phyloP scores from a whole-genome alignment of 2,888 invertebrate species.

The Patella ulyssiponensis region DNA sequence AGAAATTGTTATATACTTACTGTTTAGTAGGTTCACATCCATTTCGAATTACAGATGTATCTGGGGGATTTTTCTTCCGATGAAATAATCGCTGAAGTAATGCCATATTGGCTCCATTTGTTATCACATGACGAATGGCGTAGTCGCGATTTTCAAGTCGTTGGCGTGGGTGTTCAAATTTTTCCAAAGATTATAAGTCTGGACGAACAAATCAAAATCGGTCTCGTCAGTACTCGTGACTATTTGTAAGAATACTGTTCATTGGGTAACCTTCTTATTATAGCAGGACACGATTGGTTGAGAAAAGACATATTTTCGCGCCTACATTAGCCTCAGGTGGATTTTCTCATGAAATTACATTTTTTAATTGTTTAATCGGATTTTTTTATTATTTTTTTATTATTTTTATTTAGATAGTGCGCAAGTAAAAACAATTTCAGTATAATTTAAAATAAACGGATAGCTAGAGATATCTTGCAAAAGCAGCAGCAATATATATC shows the following conservation, averaged over 20 bases:
- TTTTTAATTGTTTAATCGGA: background rate
- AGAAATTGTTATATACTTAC: constrained; percentile 22
- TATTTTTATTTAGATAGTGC: no score
- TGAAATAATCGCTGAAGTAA: constrained; percentile 40
- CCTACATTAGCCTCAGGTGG: background rate
- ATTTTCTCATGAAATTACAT: background rate
- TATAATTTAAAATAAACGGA: no score
- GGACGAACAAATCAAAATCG: background rate
- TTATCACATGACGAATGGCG: constrained; percentile 8
- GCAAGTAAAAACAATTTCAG: no score
- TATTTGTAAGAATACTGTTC: background rate
- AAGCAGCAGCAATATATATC: no score
- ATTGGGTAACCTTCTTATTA: constrained; percentile 1
- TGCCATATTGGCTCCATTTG: constrained; percentile 43
- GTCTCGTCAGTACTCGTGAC: background rate
- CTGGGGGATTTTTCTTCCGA: constrained; percentile 32
- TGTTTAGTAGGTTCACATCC: constrained; percentile 20
- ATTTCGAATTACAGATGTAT: constrained; percentile 16
- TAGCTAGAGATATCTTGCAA: no score
- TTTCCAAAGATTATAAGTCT: background rate
- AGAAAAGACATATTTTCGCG: constrained; percentile 11
- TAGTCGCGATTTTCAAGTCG: no score
- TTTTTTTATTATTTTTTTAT: background rate
- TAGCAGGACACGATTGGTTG: background rate
- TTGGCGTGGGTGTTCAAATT: no score